Percentiles rank a stretch among this genome's conserved stretches.
Conservation (phyloP, 2,113 vertebrate species). For the Xiphorhynchus elegans region DNA sequence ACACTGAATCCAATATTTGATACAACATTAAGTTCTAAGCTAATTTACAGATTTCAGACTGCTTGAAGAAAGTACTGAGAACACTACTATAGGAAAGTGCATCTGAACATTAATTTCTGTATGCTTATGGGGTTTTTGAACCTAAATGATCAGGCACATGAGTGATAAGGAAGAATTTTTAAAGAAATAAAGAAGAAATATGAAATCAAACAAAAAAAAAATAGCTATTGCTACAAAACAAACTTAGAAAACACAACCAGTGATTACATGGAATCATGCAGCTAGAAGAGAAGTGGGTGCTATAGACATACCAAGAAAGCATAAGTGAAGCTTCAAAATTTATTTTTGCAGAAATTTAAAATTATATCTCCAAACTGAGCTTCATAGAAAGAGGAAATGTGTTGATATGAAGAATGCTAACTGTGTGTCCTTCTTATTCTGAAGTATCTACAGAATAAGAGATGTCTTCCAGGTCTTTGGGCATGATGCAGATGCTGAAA, state of each 20-base stretch:
- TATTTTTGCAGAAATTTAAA: background rate
- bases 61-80: background rate
- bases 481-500: background rate
- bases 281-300: background rate
- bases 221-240: background rate
- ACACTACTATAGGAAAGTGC: fast-evolving
- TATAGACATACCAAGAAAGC: fast-evolving
- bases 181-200: background rate
- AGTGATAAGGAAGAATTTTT: background rate
- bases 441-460: background rate
- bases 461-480: background rate
- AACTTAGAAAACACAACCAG: background rate
- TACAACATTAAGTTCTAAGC: background rate
- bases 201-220: background rate
- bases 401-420: background rate
- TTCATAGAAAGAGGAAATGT: background rate
- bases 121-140: background rate
- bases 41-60: background rate
- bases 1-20: background rate
- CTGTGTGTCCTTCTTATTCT: background rate
- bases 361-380: background rate
- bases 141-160: background rate
- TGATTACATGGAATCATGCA: background rate
- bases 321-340: background rate
- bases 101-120: background rate